Conservation (phyloP, 2,113 vertebrate genomes). For the Lagopus muta region DNA sequence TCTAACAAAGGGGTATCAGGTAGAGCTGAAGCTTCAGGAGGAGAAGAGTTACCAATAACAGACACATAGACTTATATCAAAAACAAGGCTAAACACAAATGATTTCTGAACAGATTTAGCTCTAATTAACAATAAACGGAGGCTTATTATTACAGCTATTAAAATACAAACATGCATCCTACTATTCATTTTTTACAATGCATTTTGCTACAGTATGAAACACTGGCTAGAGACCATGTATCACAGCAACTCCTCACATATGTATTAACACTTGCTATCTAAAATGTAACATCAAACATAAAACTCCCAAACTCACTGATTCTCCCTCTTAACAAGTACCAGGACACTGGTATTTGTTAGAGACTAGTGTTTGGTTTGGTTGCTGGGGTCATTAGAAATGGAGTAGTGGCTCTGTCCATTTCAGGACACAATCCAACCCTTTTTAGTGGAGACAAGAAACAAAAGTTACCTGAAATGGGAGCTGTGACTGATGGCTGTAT, state of each 20-base stretch:
- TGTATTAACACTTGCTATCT: background rate
- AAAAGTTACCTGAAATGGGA: conserved; percentile 92
- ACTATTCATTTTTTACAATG: background rate
- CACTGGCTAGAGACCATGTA: background rate
- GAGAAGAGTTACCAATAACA: background rate
- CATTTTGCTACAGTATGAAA: background rate
- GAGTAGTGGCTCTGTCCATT: background rate
- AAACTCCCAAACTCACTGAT: background rate
- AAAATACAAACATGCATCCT: background rate
- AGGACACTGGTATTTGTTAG: background rate
- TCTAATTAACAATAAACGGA: background rate
- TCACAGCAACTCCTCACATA: background rate
- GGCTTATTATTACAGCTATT: background rate
- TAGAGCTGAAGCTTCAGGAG: background rate
- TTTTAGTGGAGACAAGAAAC: background rate
- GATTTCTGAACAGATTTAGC: background rate
- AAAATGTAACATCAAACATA: background rate
- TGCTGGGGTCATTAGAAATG: background rate
- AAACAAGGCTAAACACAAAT: background rate
- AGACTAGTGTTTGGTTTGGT: background rate
- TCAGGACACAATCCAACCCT: background rate
- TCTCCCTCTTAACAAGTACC: background rate
- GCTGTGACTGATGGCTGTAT: conserved; percentile 94
- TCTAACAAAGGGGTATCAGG: background rate
- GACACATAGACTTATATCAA: background rate